phyloP scores from a whole-genome alignment of 30 jellyfish, hydroid and myxozoan species.

The Hydra vulgaris region DNA sequence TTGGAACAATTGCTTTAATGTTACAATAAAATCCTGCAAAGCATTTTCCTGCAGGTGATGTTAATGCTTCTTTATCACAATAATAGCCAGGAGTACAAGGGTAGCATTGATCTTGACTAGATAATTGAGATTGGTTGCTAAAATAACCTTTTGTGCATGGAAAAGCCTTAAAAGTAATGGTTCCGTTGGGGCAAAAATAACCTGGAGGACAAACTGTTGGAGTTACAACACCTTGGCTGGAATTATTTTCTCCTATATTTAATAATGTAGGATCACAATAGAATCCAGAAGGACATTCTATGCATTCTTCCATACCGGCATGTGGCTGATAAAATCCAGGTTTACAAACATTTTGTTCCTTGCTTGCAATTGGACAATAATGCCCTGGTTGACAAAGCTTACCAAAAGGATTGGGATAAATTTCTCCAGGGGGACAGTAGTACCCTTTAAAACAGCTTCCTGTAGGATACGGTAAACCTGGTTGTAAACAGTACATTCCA shows the following conservation, averaged over 20 bases:
- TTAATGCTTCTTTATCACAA: constrained; percentile 79
- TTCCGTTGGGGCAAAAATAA: constrained; percentile 76
- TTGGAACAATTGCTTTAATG: constrained; percentile 69
- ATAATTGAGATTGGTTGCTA: constrained; percentile 53
- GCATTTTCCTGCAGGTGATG: constrained; percentile 66
- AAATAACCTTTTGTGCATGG: constrained; percentile 88
- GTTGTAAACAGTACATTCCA: constrained; percentile 78
- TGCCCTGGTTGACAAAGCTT: constrained; percentile 91
- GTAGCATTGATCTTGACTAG: constrained; percentile 88
- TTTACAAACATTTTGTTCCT: constrained; percentile 63
- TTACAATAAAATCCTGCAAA: constrained; percentile 82
- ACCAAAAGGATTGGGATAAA: constrained; percentile 71
- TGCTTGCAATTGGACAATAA: constrained; percentile 72
- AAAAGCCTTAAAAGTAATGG: constrained; percentile 61
- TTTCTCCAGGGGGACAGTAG: constrained; percentile 93
- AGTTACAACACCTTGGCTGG: constrained; percentile 67
- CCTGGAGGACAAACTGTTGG: constrained; percentile 84
- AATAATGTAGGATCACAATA: constrained; percentile 70
- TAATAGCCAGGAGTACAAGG: constrained; percentile 95
- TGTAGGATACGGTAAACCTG: constrained; percentile 76
- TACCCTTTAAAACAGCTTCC: constrained; percentile 90
- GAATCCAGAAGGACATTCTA: constrained; percentile 74
- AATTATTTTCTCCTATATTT: constrained; percentile 70
- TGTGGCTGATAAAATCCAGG: constrained; percentile 84
- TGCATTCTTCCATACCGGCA: constrained; percentile 65